phyloP scores from a whole-genome alignment of 2,797 vertebrate genomes.

The Anas bahamensis region DNA sequence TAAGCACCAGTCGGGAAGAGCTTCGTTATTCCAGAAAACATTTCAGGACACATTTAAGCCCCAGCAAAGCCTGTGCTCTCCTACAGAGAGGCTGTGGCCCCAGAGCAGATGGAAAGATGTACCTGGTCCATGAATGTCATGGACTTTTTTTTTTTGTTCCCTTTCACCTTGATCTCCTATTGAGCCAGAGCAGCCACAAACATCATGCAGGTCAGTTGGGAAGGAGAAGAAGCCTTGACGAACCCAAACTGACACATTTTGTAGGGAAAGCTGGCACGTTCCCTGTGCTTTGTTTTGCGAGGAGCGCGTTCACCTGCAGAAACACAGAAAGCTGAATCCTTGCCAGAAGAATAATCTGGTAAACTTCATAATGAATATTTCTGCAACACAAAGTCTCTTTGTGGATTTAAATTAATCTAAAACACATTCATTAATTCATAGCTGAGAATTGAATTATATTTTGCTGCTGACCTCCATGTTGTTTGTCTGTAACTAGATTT shows the following conservation, averaged over 20 bases:
- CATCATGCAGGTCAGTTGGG: not conserved
- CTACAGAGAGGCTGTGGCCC: not conserved
- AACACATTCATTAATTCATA: conserved; percentile 73
- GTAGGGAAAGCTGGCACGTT: not conserved
- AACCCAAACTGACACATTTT: not conserved
- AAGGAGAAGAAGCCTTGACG: not conserved
- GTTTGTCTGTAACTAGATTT: conserved; percentile 71
- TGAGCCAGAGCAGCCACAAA: not conserved
- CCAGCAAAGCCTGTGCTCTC: not conserved
- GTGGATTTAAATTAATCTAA: conserved; percentile 72
- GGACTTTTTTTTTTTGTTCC: not conserved
- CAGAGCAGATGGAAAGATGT: not conserved
- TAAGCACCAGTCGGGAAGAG: not conserved
- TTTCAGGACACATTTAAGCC: not conserved
- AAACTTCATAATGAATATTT: conserved; percentile 70
- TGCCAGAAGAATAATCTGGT: conserved; percentile 57
- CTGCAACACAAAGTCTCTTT: conserved; percentile 64
- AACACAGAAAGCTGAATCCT: conserved; percentile 14
- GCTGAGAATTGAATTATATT: conserved; percentile 67
- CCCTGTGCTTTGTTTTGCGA: not conserved
- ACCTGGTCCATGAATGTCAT: not conserved
- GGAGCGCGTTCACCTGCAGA: not conserved
- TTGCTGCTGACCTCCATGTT: conserved; percentile 67
- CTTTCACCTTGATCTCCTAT: not conserved
- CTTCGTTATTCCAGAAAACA: not conserved